Evolutionary conservation across 2,888 invertebrate species (phyloP), one percentile per base, ranked within the genome.

Genomic region (Agrochola lota): DNA sequence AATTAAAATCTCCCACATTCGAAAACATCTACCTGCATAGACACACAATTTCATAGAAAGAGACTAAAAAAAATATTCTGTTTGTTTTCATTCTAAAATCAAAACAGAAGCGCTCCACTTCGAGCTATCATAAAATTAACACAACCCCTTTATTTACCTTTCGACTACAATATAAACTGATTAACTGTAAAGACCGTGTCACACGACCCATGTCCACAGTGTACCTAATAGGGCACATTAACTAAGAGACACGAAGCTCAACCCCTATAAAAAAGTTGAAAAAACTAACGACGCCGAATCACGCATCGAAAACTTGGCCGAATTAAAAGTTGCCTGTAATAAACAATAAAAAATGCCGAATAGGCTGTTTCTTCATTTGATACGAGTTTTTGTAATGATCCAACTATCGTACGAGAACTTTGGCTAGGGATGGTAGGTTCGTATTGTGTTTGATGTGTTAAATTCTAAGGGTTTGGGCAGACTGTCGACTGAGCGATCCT

Each of bases 311-410:
- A 96, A 96, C 94, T 95, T 93, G 94, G 93, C 91, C 93, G 94
- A 96, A 96, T 96, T 96, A 96, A 96, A 96, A 96, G 96, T 96
- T 96, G 92, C 91, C 92, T 92, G 95, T 95, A 94, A 95, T 96
- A 96, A 95, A 96, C 96, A 95, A 95, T 96, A 96, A 96, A 95
- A 94, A 96, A 94, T 93, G 88, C 93, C 92, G 90, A 94, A 94
- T 92, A 90, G 92, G 91, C 93, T 89, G 91, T 93, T 93, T 90
- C 90, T 93, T 92, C 91, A 91, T 94, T 95, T 93, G 92, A 93
- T 94, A 91, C 89, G 88, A 93, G 92, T 93, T 93, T 88, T 93
- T 88, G 91, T 94, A 93, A 93, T 92, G 90, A 91, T 88, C 86
- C 80, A 88, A 90, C 88, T 91, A 89, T 93, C 87, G 89, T 88